Conservation (phyloP, 1,140 invertebrate species). For the Platorchestia sp. region DNA sequence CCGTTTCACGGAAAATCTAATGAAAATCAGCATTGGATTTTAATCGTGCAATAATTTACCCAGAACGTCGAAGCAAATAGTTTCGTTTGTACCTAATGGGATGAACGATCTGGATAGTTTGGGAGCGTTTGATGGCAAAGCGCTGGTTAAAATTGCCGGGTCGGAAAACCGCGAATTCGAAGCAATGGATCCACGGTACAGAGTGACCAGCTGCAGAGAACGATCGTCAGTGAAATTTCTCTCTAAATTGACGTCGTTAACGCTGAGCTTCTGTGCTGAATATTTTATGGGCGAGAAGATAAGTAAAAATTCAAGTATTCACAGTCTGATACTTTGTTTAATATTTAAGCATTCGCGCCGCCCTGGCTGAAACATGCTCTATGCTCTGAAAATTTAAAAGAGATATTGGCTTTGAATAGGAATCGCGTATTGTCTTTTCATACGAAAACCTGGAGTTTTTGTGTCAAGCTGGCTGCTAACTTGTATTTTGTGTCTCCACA, state of each 20-base stretch:
- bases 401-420: neutral
- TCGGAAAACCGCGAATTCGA: neutral
- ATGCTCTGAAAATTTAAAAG: neutral
- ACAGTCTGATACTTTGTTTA: neutral
- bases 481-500: neutral
- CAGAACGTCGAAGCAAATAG: neutral
- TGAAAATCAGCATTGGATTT: neutral
- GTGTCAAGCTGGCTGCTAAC: neutral
- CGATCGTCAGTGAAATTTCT: conserved; percentile 31
- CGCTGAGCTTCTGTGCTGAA: neutral
- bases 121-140: neutral
- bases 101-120: conserved; percentile 2
- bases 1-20: neutral
- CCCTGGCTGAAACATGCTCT: neutral
- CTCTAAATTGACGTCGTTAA: neutral
- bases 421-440: neutral
- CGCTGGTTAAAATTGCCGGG: neutral
- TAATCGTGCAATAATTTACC: neutral
- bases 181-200: neutral
- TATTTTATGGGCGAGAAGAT: neutral
- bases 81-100: neutral
- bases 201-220: neutral
- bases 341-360: neutral
- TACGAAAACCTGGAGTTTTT: neutral
- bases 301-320: neutral